Conservation (phyloP, 2,113 vertebrate genomes). For the Heloderma charlesbogerti region DNA sequence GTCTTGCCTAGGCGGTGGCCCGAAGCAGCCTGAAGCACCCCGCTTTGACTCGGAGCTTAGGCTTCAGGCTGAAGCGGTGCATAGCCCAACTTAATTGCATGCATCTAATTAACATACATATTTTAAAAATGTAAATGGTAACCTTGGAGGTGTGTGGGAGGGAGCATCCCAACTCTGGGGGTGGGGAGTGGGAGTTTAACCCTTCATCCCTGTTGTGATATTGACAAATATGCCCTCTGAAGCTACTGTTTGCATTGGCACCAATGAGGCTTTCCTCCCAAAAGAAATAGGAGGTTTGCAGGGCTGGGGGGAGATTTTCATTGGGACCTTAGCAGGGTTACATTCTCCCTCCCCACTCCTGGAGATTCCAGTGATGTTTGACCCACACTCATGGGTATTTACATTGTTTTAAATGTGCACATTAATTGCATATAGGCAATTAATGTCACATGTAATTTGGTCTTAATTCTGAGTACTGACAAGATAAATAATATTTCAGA, state of each 20-base stretch:
- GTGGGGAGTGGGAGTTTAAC: not conserved
- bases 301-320: no score
- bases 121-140: not conserved
- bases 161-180: not conserved
- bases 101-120: no score
- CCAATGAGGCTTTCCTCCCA: not conserved
- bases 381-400: not conserved
- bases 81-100: no score
- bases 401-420: not conserved
- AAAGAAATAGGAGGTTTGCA: not conserved
- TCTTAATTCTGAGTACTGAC: not conserved
- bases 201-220: not conserved
- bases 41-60: no score
- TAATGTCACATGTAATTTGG: not conserved
- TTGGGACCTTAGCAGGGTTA: not conserved
- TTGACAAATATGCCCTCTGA: not conserved
- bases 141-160: not conserved
- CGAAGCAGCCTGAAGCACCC: no score
- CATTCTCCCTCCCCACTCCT: not conserved
- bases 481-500: not conserved
- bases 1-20: no score
- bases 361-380: not conserved
- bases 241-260: not conserved
- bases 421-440: not conserved
- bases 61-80: no score